Percentiles rank a stretch among this genome's conserved stretches.
Evolutionary conservation across 2,888 invertebrate genomes (phyloP).

Genomic region (Prosopocoilus inquinatus): DNA sequence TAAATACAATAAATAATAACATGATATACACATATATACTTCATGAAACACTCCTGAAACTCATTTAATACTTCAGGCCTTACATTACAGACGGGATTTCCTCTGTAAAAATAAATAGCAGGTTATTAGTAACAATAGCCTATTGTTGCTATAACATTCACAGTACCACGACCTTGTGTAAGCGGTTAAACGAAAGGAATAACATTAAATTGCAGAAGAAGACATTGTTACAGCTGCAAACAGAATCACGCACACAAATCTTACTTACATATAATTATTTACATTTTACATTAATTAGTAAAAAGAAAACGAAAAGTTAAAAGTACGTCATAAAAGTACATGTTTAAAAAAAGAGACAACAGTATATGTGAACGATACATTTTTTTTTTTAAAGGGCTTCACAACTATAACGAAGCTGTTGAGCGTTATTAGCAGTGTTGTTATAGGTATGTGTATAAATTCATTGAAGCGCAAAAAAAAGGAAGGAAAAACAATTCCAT

Average conservation of each 20-base stretch:
- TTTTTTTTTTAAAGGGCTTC: too few relatives aligned
- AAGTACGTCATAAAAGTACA: background rate
- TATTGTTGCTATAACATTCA: background rate
- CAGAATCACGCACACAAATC: too few relatives aligned
- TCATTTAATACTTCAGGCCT: background rate
- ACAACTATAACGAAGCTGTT: background rate
- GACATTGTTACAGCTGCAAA: background rate
- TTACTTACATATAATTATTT: too few relatives aligned
- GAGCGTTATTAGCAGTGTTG: background rate
- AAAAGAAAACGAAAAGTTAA: too few relatives aligned
- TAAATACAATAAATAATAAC: background rate
- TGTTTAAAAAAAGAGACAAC: background rate
- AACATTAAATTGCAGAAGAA: background rate
- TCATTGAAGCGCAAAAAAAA: background rate
- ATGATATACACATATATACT: background rate
- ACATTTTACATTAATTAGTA: too few relatives aligned
- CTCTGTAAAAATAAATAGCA: constrained; percentile 10
- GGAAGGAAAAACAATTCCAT: background rate
- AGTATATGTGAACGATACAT: background rate
- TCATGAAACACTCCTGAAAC: background rate
- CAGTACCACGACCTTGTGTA: constrained; percentile 15
- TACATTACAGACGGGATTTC: background rate
- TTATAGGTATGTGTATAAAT: background rate
- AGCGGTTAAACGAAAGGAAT: constrained; percentile 10
- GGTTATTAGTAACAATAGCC: constrained; percentile 1